Base-by-base conservation (phyloP, 2,113 vertebrate species). In the Ctenomys sociabilis region DNA sequence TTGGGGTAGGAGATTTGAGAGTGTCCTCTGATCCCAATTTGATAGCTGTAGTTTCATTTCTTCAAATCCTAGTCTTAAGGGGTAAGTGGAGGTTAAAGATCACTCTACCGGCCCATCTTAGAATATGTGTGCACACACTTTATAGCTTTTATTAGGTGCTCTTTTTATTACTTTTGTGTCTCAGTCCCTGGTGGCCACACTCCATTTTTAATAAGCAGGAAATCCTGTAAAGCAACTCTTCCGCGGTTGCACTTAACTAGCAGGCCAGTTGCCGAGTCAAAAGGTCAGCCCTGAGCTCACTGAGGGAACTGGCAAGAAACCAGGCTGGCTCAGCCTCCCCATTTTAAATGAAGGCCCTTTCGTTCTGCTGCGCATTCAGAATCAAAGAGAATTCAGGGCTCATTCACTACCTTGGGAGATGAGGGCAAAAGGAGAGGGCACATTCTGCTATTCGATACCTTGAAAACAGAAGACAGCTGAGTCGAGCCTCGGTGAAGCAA, bases 171-270 rank as follows among this genome's bases (percentile, higher is more conserved):
- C 70, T 75, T 95, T 95, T 91, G 83, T 72, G 59, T 80, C 68
- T 35, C 32, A 93, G 77, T 75, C 96, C 75, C 95, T 91, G 82
- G 91, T 95, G 95, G 70, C 63, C 59, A 90, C 54, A 81, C 63
- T 96, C 75, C 68, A 92, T 93, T 97, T 96, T 97, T 90, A 89
- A 96, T 96, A 94, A 97, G 90, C 32, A 95, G 89, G 94, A 95
- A 96, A 97, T 94, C 73, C 80, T 87, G 93, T 54, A 84, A 93
- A 96, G 92, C n/a, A 54, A 88, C 94, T 97, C 94, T 96, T 97
- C 95, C 73, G 81, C 90, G 96, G 86, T 83, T 88, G 43, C 61
- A 95, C 95, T 98, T 97, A 92, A 85, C 83, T 95, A 95, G 72
- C 90, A 96, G 17, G 28, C 30, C 87, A 57, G 72, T 94, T 82